Conservation (phyloP, 2,113 vertebrate species). For the Cricetomys ansorgei region DNA sequence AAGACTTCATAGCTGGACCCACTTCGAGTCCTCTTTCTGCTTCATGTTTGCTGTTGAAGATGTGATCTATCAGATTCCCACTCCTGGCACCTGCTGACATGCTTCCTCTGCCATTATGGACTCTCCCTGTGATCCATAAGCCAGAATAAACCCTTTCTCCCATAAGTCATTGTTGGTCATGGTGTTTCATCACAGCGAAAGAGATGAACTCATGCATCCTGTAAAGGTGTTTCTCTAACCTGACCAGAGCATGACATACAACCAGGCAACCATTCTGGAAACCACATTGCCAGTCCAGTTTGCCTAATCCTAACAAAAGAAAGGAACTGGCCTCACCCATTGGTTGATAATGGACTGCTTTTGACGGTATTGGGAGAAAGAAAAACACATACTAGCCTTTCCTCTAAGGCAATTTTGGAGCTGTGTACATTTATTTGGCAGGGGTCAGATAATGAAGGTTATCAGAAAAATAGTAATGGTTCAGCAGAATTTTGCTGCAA, state of each 20-base stretch:
- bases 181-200: background rate
- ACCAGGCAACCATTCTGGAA: background rate
- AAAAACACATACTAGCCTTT: background rate
- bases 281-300: background rate
- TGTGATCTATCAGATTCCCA: background rate
- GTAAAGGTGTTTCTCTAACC: background rate
- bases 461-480: background rate
- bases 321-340: background rate
- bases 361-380: background rate
- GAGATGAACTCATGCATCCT: background rate
- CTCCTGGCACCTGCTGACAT: background rate
- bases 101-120: background rate
- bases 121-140: background rate
- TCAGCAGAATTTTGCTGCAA: background rate
- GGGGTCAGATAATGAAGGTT: constrained; percentile 23
- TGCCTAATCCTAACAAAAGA: constrained; percentile 29
- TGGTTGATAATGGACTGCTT: background rate
- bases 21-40: background rate
- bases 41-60: background rate
- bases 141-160: background rate
- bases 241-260: background rate
- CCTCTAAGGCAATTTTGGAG: background rate
- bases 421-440: background rate
- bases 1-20: background rate
- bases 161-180: background rate